Percentiles rank a stretch among this genome's conserved stretches.
These are phyloP conservation scores for Germaria angustata DNA, from an alignment of 2,888 invertebrate genomes.

Conservation along the genomic window DNA sequence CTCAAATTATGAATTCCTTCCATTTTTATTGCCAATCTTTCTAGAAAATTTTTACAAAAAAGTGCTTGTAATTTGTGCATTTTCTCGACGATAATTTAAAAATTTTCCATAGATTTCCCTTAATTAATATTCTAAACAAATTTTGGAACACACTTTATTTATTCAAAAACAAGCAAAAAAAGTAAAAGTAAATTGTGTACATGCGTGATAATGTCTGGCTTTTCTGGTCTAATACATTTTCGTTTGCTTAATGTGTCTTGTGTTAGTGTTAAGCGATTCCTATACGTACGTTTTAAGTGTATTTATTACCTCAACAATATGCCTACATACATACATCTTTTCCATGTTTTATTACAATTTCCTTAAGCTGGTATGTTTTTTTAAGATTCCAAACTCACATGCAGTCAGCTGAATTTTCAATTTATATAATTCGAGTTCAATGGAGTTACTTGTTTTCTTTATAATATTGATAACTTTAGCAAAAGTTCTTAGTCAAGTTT, in stretches of 20 bases:
- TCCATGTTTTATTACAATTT: background rate
- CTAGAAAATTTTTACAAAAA: too few relatives aligned
- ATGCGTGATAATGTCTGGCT: background rate
- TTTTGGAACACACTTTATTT: too few relatives aligned
- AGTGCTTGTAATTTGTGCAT: too few relatives aligned
- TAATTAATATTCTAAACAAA: too few relatives aligned
- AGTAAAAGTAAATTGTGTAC: too few relatives aligned
- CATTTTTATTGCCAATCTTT: too few relatives aligned
- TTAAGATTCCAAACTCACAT: slow-evolving; percentile 2
- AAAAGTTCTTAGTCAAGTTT: background rate
- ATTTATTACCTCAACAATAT: slow-evolving; percentile 43
- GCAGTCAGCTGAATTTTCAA: background rate
- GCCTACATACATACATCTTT: background rate
- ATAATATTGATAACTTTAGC: background rate
- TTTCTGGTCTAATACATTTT: background rate
- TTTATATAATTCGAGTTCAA: slow-evolving; percentile 9
- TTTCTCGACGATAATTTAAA: too few relatives aligned
- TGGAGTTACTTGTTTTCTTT: background rate
- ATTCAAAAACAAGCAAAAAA: too few relatives aligned
- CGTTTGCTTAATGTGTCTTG: background rate
- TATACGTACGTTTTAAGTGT: slow-evolving; percentile 39
- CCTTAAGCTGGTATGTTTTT: background rate
- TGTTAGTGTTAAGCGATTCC: slow-evolving; percentile 10
- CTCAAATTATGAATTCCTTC: too few relatives aligned
- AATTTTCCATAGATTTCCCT: too few relatives aligned